Conservation (phyloP, 2,888 invertebrate species). For the Plebejus argus region DNA sequence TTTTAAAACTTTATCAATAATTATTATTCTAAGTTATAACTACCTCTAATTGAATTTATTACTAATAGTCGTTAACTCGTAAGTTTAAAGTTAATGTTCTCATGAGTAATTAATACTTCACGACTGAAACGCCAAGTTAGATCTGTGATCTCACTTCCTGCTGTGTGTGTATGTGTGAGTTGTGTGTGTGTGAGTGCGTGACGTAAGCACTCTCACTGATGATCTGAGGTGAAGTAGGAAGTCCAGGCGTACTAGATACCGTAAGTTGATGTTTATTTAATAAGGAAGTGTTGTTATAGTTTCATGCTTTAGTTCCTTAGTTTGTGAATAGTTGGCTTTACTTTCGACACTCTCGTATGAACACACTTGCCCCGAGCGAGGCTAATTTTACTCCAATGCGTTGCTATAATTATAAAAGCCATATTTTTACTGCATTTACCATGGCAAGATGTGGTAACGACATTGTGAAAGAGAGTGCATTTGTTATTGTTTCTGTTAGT, state of each 20-base stretch:
- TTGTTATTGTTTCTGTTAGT: no score
- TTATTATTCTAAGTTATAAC: not conserved
- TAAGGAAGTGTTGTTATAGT: constrained; percentile 48
- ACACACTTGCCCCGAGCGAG: not conserved
- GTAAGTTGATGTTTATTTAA: constrained; percentile 43
- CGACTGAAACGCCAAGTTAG: constrained; percentile 34
- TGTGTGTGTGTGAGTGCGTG: constrained; percentile 76
- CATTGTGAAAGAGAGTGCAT: no score
- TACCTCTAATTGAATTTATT: not conserved
- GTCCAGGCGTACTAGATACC: constrained; percentile 58
- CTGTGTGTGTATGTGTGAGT: constrained; percentile 76
- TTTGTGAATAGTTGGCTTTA: not conserved
- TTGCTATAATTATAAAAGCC: no score
- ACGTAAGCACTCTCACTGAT: constrained; percentile 70
- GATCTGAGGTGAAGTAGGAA: constrained; percentile 70
- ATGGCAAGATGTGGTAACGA: no score
- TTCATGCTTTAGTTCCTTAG: constrained; percentile 57
- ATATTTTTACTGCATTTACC: no score
- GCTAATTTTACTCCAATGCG: no score
- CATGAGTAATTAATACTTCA: not conserved
- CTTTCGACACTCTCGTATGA: not conserved
- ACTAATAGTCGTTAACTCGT: not conserved
- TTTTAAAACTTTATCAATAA: not conserved
- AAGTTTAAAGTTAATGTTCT: not conserved
- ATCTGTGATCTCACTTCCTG: constrained; percentile 63